Evolutionary conservation across 2,888 invertebrate genomes (phyloP).

Genomic region (Dasysyrphus tricinctus): DNA sequence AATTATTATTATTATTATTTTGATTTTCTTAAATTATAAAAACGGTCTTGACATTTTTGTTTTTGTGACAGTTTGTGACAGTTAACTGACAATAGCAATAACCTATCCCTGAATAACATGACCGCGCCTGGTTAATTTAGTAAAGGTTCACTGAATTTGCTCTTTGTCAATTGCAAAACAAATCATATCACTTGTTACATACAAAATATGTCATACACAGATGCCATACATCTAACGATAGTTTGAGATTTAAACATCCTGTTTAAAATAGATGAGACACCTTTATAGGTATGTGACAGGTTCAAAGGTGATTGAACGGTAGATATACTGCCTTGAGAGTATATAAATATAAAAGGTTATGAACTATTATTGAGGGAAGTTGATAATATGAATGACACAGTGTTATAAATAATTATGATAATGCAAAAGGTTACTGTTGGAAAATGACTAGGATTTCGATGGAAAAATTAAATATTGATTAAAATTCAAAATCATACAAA

Average conservation of each 20-base stretch:
- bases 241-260: neutral
- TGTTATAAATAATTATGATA: conserved; percentile 4
- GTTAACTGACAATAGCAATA: too few species aligned
- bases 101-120: too few species aligned
- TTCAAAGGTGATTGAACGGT: conserved; percentile 32
- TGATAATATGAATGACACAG: too few species aligned
- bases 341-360: conserved; percentile 8
- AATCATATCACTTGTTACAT: neutral
- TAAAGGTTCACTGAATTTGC: too few species aligned
- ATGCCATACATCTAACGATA: neutral
- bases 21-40: too few species aligned
- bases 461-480: conserved; percentile 4
- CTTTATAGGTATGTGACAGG: neutral
- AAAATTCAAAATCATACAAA: neutral
- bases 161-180: neutral
- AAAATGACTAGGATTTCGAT: neutral
- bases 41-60: too few species aligned
- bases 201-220: too few species aligned
- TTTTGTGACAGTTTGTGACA: too few species aligned
- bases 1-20: too few species aligned
- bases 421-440: neutral
- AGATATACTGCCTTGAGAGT: neutral
- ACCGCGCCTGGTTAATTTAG: too few species aligned
- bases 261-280: neutral
- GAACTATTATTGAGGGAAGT: neutral